A percentile compares a stretch with the other conserved stretches of the same genome.
phyloP scores from a whole-genome alignment of 1,140 invertebrate genomes.

The Micrasema longulum region DNA sequence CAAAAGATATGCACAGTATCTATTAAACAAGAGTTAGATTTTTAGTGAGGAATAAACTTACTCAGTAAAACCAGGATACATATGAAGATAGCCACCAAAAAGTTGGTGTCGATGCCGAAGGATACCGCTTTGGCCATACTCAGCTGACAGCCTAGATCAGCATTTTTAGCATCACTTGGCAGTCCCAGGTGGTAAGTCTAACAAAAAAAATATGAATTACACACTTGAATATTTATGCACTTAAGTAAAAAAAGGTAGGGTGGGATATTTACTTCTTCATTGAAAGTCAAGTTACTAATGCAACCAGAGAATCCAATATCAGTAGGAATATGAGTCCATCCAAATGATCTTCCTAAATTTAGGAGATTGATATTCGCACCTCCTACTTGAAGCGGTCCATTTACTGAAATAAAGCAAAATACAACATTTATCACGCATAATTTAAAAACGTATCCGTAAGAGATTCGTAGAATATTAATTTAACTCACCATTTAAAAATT shows the following conservation, averaged over 20 bases:
- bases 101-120: slow-evolving; percentile 85
- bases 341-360: slow-evolving; percentile 69
- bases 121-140: slow-evolving; percentile 78
- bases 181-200: slow-evolving; percentile 82
- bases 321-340: slow-evolving; percentile 76
- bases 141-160: slow-evolving; percentile 76
- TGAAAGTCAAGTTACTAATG: slow-evolving; percentile 86
- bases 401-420: slow-evolving; percentile 68
- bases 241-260: background rate
- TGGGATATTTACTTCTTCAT: slow-evolving; percentile 70
- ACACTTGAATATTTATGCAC: slow-evolving; percentile 8
- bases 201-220: slow-evolving; percentile 46
- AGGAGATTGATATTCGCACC: slow-evolving; percentile 77
- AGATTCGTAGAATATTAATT: too few species aligned
- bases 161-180: slow-evolving; percentile 76
- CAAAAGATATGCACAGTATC: too few species aligned
- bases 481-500: slow-evolving; percentile 78
- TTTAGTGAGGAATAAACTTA: slow-evolving; percentile 62
- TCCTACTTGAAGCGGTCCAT: slow-evolving; percentile 89
- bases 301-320: slow-evolving; percentile 83
- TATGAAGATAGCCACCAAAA: slow-evolving; percentile 85
- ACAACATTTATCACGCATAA: too few species aligned
- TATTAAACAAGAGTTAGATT: too few species aligned
- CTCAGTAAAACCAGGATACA: slow-evolving; percentile 82
- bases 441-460: too few species aligned